Percentiles rank a stretch among this genome's conserved stretches.
phyloP scores from a whole-genome alignment of 2,797 vertebrate species.

The Neosalanx taihuensis region DNA sequence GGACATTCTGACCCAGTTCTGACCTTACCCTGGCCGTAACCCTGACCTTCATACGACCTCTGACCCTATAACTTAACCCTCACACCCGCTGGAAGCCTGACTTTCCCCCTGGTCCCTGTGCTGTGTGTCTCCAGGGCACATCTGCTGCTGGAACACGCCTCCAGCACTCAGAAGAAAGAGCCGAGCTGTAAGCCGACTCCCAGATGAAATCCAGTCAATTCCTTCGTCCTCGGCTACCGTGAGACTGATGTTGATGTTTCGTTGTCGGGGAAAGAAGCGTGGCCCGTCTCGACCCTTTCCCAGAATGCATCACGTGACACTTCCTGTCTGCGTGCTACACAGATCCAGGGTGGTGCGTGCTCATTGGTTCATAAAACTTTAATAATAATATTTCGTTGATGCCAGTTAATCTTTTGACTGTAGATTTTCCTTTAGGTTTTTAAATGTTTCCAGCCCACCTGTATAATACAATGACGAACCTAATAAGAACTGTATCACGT shows the following conservation, averaged over 20 bases:
- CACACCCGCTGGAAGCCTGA: slow-evolving; percentile 59
- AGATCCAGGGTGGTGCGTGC: slow-evolving; percentile 9
- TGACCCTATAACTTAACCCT: slow-evolving; percentile 72
- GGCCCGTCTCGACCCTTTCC: slow-evolving; percentile 29
- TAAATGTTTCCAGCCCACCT: not conserved
- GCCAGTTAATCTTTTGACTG: slow-evolving; percentile 7
- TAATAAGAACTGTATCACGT: not conserved
- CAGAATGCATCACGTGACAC: slow-evolving; percentile 28
- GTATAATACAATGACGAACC: not conserved
- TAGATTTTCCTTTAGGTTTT: slow-evolving; percentile 7
- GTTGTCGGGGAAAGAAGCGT: slow-evolving; percentile 39
- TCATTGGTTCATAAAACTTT: slow-evolving; percentile 1
- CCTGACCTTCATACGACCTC: slow-evolving; percentile 64
- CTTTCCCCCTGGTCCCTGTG: slow-evolving; percentile 59
- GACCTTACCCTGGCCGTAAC: slow-evolving; percentile 72
- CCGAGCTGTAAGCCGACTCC: slow-evolving; percentile 53
- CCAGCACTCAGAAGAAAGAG: slow-evolving; percentile 42
- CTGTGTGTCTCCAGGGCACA: slow-evolving; percentile 65
- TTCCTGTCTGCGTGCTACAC: not conserved
- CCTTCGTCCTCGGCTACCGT: slow-evolving; percentile 61
- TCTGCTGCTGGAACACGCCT: slow-evolving; percentile 61
- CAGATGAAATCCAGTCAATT: slow-evolving; percentile 60
- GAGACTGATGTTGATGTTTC: slow-evolving; percentile 64
- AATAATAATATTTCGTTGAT: no score
- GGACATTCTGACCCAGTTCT: slow-evolving; percentile 53